Conservation (phyloP, 2,888 invertebrate genomes). For the Agrenia bidenticulata region DNA sequence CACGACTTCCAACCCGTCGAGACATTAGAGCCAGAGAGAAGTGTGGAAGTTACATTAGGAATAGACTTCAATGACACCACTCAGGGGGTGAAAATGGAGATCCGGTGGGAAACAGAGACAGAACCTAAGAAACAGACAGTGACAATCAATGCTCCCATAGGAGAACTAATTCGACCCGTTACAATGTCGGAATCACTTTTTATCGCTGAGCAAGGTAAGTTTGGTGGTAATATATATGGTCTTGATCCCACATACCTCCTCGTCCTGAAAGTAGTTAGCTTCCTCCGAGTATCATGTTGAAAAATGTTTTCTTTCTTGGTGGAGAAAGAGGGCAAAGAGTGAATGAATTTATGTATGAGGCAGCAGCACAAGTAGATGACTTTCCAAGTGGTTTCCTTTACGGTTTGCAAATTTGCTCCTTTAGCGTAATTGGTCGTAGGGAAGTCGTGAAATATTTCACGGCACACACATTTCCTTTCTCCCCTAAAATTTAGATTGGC, state of each 20-base stretch:
- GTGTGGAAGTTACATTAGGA: slow-evolving; percentile 71
- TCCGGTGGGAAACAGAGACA: slow-evolving; percentile 64
- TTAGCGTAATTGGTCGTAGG: slow-evolving; percentile 30
- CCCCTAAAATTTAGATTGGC: slow-evolving; percentile 22
- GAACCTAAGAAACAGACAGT: slow-evolving; percentile 55
- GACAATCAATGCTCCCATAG: slow-evolving; percentile 75
- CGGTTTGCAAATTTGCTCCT: slow-evolving; percentile 31
- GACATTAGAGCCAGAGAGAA: slow-evolving; percentile 65
- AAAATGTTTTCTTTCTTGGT: neutral
- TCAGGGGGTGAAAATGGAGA: slow-evolving; percentile 79
- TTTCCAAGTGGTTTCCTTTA: slow-evolving; percentile 32
- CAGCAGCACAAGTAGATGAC: slow-evolving; percentile 6
- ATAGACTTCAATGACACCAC: slow-evolving; percentile 92
- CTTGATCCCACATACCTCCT: neutral
- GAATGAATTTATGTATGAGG: slow-evolving; percentile 12
- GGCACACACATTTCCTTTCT: slow-evolving; percentile 24
- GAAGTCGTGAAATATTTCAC: slow-evolving; percentile 32
- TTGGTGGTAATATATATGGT: neutral
- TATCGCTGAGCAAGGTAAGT: slow-evolving; percentile 66
- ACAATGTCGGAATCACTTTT: slow-evolving; percentile 72
- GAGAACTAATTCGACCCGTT: slow-evolving; percentile 82
- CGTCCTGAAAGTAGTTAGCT: no score
- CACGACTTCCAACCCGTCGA: slow-evolving; percentile 73
- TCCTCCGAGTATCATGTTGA: no score
- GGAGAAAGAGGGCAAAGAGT: neutral